These are phyloP conservation scores for Eurypyga helias DNA, from an alignment of 2,113 vertebrate genomes.

Conservation along the genomic window DNA sequence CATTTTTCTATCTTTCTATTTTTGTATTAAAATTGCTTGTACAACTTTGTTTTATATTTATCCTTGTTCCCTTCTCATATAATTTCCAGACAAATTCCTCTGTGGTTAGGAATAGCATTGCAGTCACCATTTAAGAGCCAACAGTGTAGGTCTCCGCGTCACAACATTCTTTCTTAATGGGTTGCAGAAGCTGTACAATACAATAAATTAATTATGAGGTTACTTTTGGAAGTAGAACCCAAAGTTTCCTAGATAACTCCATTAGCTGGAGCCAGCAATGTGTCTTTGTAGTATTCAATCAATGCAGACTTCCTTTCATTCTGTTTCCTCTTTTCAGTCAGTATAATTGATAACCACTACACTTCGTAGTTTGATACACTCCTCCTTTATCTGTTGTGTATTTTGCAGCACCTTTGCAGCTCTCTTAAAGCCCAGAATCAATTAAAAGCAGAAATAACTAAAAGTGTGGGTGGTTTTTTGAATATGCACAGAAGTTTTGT, in stretches of 20 bases:
- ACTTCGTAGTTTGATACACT: not conserved
- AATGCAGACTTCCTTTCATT: conserved; percentile 30
- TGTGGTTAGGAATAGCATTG: not conserved
- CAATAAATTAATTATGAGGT: conserved; percentile 67
- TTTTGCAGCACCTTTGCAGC: not conserved
- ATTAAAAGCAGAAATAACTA: not conserved
- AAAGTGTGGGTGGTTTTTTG: not conserved
- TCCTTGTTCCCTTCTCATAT: not conserved
- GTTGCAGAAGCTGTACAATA: not conserved
- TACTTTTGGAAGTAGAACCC: conserved; percentile 40
- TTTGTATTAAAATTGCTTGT: not conserved
- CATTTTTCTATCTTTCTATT: not conserved
- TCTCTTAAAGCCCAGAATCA: not conserved
- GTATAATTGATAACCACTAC: not conserved
- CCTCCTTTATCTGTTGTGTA: not conserved
- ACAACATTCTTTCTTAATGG: conserved; percentile 38
- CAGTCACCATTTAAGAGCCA: not conserved
- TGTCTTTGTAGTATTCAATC: conserved; percentile 4
- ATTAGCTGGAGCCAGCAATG: conserved; percentile 35
- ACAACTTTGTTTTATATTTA: not conserved
- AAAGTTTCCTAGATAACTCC: conserved; percentile 51
- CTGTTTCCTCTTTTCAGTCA: conserved; percentile 23
- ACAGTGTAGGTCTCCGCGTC: not conserved
- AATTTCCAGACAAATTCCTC: not conserved
- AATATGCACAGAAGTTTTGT: not conserved